Evolutionary conservation across 2,888 invertebrate species (phyloP), one percentile per base, ranked within the genome.

Genomic region (Opisthograptis luteolata): DNA sequence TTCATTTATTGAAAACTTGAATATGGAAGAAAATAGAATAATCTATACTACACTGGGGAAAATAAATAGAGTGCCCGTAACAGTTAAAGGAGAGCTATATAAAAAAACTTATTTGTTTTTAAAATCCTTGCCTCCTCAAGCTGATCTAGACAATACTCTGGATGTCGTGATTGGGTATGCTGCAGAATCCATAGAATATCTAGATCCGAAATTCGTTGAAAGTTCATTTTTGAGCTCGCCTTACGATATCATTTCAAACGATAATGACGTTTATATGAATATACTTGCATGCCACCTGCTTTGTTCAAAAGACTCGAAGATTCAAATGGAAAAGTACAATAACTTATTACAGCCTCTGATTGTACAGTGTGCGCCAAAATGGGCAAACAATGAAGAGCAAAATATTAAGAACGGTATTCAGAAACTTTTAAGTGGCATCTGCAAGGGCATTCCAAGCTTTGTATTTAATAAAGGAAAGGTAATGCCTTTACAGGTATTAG

Each of bases 171-270:
- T 22, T 14, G 8, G n/a, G 0, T 8, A 35, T 17, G 24, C 47
- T 17, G 10, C 19, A 22, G 14, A 28, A 10, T 7, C 35, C 0
- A 41, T 48, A 17, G 35, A 30, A 41, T 36, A 41, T 40, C 35
- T 48, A 28, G 31, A 48, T n/a, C 7, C n/a, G 0, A 24, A 48
- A 0, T 48, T 48, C 12, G 41, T 48, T 12, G 48, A 48, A 47
- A 30, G 17, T n/a, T 28, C 28, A 1, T 9, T 48, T 13, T 12
- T 41, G n/a, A 15, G 1, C 20, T 22, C 40, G 6, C 8, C 31
- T 8, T 14, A 24, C 7, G 20, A 27, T 6, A 15, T 12, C 5
- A 14, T 32, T 13, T 6, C 7, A 22, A 1, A 10, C 10, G 0
- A 1, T 12, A 2, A 10, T 3, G n/a, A 1, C 10, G 12, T 4